Evolutionary conservation across 2,797 vertebrate species (phyloP).

Genomic region (Nothura maculosa): DNA sequence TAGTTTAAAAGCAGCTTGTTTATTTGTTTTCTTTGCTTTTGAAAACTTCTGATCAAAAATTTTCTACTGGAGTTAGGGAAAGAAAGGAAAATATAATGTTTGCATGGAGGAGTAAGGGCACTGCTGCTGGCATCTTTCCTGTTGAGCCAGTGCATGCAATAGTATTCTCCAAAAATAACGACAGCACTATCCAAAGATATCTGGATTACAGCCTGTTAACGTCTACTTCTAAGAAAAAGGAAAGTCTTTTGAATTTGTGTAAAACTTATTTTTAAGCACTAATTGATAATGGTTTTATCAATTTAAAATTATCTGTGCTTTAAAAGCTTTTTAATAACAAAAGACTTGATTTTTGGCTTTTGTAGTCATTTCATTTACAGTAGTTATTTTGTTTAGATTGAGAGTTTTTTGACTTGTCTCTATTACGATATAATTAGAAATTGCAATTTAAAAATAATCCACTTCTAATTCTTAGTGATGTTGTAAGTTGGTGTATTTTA

Average conservation of each 20-base stretch:
- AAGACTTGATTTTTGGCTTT: not conserved
- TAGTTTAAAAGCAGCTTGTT: not conserved
- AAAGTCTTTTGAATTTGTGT: not conserved
- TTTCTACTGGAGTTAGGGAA: not conserved
- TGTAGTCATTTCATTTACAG: not conserved
- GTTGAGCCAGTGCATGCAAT: not conserved
- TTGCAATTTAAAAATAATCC: not conserved
- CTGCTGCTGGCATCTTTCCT: not conserved
- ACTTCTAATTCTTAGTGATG: not conserved
- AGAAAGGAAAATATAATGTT: rapidly evolving
- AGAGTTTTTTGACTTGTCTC: not conserved
- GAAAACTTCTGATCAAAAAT: not conserved
- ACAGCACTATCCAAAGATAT: not conserved
- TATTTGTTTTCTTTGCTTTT: not conserved
- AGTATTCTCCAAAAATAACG: not conserved
- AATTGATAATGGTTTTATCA: not conserved
- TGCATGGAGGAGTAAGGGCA: not conserved
- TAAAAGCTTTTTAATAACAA: not conserved
- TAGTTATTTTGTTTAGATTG: not conserved
- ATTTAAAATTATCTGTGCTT: not conserved
- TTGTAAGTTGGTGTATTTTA: not conserved
- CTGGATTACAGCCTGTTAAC: not conserved
- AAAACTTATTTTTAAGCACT: not conserved
- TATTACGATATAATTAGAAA: not conserved
- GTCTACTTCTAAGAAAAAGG: not conserved